Percentiles rank a stretch among this genome's conserved stretches.
These are phyloP conservation scores for Nesidiocoris tenuis DNA, from an alignment of 2,888 invertebrate genomes.

Conservation along the genomic window DNA sequence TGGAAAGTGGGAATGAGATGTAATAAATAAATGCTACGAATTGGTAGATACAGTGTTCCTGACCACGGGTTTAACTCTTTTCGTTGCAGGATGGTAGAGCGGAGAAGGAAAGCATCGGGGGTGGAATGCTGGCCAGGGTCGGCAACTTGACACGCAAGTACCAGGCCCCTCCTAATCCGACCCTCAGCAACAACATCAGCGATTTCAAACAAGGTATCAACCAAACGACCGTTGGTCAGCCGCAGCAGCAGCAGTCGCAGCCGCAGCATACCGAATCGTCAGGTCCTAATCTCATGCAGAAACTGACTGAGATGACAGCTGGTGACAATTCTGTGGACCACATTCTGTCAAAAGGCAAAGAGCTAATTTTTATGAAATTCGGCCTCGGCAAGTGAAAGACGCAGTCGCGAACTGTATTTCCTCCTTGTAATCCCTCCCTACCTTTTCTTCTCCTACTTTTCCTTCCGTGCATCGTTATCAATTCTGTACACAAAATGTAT, in stretches of 20 bases:
- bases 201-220: slow-evolving; percentile 46
- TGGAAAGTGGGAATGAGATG: too few relatives aligned
- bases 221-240: slow-evolving; percentile 42
- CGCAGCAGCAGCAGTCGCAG: slow-evolving; percentile 48
- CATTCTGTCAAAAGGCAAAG: slow-evolving; percentile 88
- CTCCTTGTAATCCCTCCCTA: neutral
- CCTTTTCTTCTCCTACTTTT: neutral
- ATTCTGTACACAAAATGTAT: slow-evolving; percentile 6
- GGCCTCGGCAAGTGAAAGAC: slow-evolving; percentile 65
- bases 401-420: slow-evolving; percentile 4
- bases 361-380: slow-evolving; percentile 91
- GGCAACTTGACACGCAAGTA: slow-evolving; percentile 47
- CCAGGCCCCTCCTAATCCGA: slow-evolving; percentile 48
- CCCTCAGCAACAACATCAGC: slow-evolving; percentile 46
- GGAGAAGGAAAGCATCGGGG: slow-evolving; percentile 37
- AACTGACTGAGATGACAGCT: slow-evolving; percentile 78
- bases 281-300: slow-evolving; percentile 79
- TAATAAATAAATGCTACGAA: too few relatives aligned
- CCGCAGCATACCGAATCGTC: slow-evolving; percentile 45
- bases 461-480: neutral
- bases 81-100: slow-evolving; percentile 49
- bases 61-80: neutral
- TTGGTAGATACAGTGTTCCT: too few relatives aligned
- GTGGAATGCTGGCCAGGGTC: slow-evolving; percentile 24
- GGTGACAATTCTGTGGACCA: slow-evolving; percentile 77